Percentiles rank a stretch among this genome's conserved stretches.
These are phyloP conservation scores for Hassar affinis DNA, from an alignment of 2,113 vertebrate genomes.

Conservation along the genomic window DNA sequence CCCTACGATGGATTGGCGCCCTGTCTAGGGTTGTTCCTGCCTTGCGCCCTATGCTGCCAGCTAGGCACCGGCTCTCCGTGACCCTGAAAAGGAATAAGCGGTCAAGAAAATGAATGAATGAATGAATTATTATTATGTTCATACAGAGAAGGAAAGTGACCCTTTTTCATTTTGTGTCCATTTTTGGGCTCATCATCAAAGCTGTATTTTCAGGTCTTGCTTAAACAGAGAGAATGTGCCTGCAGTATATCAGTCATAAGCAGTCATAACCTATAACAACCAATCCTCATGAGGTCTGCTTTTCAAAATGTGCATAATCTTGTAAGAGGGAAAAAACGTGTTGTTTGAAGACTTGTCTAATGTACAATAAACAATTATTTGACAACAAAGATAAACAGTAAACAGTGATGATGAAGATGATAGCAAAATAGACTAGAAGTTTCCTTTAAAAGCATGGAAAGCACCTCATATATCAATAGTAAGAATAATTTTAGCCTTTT, in stretches of 20 bases:
- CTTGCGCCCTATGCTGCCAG: too few relatives aligned
- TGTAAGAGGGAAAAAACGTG: neutral
- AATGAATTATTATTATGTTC: too few relatives aligned
- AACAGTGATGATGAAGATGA: neutral
- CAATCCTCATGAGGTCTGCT: neutral
- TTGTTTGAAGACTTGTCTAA: neutral
- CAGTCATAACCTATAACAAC: neutral
- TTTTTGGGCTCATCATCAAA: neutral
- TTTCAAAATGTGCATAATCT: neutral
- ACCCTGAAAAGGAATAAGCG: too few relatives aligned
- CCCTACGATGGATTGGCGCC: too few relatives aligned
- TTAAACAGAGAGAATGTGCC: neutral
- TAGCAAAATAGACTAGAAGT: neutral
- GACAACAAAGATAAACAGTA: neutral
- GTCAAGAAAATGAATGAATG: too few relatives aligned
- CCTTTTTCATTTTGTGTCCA: neutral
- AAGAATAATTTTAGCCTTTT: neutral
- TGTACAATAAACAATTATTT: neutral
- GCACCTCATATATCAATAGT: neutral
- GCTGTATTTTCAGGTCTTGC: neutral
- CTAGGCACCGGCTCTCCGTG: too few relatives aligned
- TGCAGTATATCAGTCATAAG: neutral
- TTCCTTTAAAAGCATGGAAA: neutral
- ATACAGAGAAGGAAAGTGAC: neutral
- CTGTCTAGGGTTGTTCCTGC: too few relatives aligned